Conservation (phyloP, 2,797 vertebrate species). For the Coendou prehensilis region DNA sequence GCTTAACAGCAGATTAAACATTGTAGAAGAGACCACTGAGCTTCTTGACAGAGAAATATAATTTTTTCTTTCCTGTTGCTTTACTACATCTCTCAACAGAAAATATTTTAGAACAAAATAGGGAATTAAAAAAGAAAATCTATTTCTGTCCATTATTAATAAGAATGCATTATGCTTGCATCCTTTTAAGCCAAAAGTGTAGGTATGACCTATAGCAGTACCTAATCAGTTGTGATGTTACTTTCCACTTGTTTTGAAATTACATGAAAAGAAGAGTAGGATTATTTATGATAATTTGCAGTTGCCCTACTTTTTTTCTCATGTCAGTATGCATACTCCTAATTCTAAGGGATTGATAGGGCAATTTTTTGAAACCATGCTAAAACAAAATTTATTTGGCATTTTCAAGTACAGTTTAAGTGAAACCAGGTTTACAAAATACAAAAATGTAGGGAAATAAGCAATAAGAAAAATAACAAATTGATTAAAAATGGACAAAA, state of each 20-base stretch:
- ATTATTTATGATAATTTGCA: conserved; percentile 38
- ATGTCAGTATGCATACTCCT: not conserved
- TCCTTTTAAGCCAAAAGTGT: conserved; percentile 34
- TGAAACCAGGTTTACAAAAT: not conserved
- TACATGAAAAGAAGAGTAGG: not conserved
- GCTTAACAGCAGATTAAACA: not conserved
- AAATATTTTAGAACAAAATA: not conserved
- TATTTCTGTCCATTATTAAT: not conserved
- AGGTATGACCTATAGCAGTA: not conserved
- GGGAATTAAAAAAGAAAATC: not conserved
- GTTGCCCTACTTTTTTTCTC: not conserved
- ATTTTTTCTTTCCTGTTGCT: not conserved
- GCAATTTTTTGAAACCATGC: not conserved
- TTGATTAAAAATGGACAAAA: not conserved
- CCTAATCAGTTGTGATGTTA: not conserved
- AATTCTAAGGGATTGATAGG: not conserved
- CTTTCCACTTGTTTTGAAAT: not conserved
- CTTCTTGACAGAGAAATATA: not conserved
- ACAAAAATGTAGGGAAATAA: not conserved
- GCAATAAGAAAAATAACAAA: not conserved
- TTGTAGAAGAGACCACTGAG: not conserved
- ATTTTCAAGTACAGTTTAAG: not conserved
- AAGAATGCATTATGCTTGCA: not conserved
- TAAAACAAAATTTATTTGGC: conserved; percentile 5
- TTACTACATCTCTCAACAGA: not conserved